These are phyloP conservation scores for Microhierax caerulescens DNA, from an alignment of 2,797 vertebrate genomes.

Conservation along the genomic window DNA sequence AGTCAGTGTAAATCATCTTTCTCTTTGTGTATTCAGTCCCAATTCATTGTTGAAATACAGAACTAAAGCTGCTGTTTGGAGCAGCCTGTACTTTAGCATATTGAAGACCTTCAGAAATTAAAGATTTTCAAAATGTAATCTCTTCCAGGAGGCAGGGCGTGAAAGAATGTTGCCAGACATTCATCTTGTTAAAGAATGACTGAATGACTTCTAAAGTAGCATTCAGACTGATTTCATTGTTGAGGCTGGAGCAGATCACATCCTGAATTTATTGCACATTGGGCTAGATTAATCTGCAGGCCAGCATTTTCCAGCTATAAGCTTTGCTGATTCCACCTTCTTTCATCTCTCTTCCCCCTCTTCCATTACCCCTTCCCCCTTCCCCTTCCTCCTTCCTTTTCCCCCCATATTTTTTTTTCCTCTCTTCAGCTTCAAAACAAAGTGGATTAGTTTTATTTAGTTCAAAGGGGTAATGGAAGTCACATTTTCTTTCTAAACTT, in stretches of 20 bases:
- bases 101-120: slow-evolving; percentile 65
- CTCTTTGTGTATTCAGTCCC: slow-evolving; percentile 1
- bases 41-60: slow-evolving; percentile 27
- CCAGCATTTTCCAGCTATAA: slow-evolving; percentile 35
- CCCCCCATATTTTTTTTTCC: background rate
- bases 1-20: background rate
- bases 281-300: slow-evolving; percentile 40
- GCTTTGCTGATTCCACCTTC: slow-evolving; percentile 7
- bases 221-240: slow-evolving; percentile 62
- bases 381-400: background rate
- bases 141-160: slow-evolving; percentile 11
- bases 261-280: slow-evolving; percentile 63
- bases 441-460: slow-evolving; percentile 64
- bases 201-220: slow-evolving; percentile 68
- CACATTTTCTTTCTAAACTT: slow-evolving; percentile 36
- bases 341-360: background rate
- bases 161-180: slow-evolving; percentile 34
- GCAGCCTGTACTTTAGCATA: slow-evolving; percentile 10
- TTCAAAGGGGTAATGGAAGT: background rate
- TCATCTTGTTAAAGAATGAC: slow-evolving; percentile 63
- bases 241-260: slow-evolving; percentile 55
- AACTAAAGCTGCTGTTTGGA: slow-evolving; percentile 42
- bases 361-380: background rate
- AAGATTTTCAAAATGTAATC: slow-evolving; percentile 52
- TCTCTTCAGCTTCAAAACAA: background rate